phyloP scores from a whole-genome alignment of 2,113 vertebrate species.

The Gymnarchus niloticus region DNA sequence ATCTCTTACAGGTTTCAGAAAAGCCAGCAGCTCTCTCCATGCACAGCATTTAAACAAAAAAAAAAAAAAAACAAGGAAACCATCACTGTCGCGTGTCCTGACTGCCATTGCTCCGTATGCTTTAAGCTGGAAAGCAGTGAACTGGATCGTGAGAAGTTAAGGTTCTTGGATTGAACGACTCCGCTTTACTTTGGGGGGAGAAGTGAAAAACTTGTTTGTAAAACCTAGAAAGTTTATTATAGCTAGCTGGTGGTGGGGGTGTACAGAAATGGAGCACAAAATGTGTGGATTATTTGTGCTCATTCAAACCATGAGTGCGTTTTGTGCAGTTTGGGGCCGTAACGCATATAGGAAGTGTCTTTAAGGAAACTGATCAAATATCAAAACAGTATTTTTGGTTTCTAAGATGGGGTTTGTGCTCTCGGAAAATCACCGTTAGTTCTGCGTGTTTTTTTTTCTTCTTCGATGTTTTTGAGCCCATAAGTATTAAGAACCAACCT shows the following conservation, averaged over 20 bases:
- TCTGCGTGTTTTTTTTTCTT: not conserved
- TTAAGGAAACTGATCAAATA: not conserved
- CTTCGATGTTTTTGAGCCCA: not conserved
- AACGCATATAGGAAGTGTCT: not conserved
- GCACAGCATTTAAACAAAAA: conserved; percentile 34
- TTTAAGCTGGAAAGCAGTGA: conserved; percentile 48
- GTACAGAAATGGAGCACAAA: conserved; percentile 12
- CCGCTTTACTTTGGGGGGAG: conserved; percentile 31
- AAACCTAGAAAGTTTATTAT: conserved; percentile 34
- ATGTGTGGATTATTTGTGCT: not conserved
- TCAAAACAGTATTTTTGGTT: not conserved
- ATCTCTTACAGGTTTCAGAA: conserved; percentile 59
- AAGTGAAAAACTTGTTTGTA: conserved; percentile 51
- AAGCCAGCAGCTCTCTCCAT: conserved; percentile 70
- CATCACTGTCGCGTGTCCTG: conserved; percentile 51
- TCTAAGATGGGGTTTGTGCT: not conserved
- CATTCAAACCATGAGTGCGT: not conserved
- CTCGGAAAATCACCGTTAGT: not conserved
- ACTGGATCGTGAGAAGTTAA: conserved; percentile 28
- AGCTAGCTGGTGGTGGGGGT: not conserved
- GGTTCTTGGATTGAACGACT: conserved; percentile 6
- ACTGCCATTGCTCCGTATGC: conserved; percentile 50
- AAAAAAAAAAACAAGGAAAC: conserved; percentile 40
- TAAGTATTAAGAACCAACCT: not conserved
- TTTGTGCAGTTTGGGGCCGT: not conserved